These are phyloP conservation scores for Cyanistes caeruleus DNA, from an alignment of 2,113 vertebrate species.

Conservation along the genomic window DNA sequence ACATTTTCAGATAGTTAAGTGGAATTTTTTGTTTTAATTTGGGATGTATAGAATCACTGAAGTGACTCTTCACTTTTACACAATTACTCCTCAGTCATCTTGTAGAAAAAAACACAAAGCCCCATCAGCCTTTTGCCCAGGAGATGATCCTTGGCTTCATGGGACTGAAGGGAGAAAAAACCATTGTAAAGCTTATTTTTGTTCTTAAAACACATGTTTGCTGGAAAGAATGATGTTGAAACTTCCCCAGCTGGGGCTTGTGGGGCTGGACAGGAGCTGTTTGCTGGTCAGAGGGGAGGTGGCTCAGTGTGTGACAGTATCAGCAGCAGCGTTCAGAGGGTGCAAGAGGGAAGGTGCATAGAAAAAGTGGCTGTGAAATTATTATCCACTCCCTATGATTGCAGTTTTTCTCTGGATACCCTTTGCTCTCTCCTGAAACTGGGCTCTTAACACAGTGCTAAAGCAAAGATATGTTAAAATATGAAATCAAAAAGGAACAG, in stretches of 20 bases:
- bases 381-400: neutral
- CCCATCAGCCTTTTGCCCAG: rapidly evolving
- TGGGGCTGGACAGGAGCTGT: neutral
- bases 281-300: neutral
- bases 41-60: neutral
- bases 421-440: neutral
- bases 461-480: neutral
- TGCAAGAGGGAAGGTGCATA: neutral
- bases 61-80: neutral
- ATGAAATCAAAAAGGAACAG: neutral
- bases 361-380: neutral
- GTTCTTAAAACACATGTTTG: neutral
- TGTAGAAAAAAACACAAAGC: neutral
- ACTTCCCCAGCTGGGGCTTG: neutral
- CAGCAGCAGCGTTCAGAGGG: neutral
- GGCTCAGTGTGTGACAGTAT: neutral
- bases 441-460: neutral
- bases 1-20: neutral
- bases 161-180: neutral
- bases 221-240: neutral
- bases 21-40: rapidly evolving
- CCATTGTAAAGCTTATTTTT: neutral
- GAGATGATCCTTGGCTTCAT: neutral
- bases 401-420: neutral
- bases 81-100: neutral